Evolutionary conservation across 2,888 invertebrate species (phyloP).

Genomic region (Lobophora halterata): DNA sequence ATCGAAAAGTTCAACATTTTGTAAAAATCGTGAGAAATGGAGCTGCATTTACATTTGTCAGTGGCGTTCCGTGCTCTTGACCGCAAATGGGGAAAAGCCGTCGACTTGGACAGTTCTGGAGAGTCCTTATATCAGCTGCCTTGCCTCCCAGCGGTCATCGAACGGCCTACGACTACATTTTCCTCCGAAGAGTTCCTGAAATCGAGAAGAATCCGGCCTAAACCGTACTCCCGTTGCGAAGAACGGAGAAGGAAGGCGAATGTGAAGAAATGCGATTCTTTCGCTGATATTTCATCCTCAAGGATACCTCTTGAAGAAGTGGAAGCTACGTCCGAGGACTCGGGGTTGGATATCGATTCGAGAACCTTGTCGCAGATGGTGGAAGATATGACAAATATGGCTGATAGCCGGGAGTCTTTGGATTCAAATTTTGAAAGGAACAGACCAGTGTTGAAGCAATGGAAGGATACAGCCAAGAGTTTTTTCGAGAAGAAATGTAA

Average conservation of each 20-base stretch:
- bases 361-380: slow-evolving; percentile 20
- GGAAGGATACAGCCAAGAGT: slow-evolving; percentile 29
- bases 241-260: slow-evolving; percentile 28
- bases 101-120: slow-evolving; percentile 47
- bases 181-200: slow-evolving; percentile 55
- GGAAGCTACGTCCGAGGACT: slow-evolving; percentile 26
- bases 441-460: slow-evolving; percentile 26
- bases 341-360: slow-evolving; percentile 20
- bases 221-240: slow-evolving; percentile 38
- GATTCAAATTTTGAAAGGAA: slow-evolving; percentile 28
- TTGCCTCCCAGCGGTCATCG: slow-evolving; percentile 45
- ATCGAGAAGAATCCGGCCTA: slow-evolving; percentile 34
- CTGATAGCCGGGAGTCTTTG: slow-evolving; percentile 19
- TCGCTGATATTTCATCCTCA: slow-evolving; percentile 46
- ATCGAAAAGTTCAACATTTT: not conserved
- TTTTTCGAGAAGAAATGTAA: slow-evolving; percentile 32
- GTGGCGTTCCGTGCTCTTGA: slow-evolving; percentile 54
- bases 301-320: slow-evolving; percentile 36
- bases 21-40: slow-evolving; percentile 38
- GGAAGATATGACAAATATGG: slow-evolving; percentile 14
- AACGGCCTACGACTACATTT: slow-evolving; percentile 47
- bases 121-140: slow-evolving; percentile 25
- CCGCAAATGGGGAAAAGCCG: slow-evolving; percentile 53
- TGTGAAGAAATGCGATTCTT: slow-evolving; percentile 41
- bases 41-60: slow-evolving; percentile 55